A percentile compares a stretch with the other conserved stretches of the same genome.
These are phyloP conservation scores for Monochamus alternatus DNA, from an alignment of 2,888 invertebrate species.

Conservation along the genomic window DNA sequence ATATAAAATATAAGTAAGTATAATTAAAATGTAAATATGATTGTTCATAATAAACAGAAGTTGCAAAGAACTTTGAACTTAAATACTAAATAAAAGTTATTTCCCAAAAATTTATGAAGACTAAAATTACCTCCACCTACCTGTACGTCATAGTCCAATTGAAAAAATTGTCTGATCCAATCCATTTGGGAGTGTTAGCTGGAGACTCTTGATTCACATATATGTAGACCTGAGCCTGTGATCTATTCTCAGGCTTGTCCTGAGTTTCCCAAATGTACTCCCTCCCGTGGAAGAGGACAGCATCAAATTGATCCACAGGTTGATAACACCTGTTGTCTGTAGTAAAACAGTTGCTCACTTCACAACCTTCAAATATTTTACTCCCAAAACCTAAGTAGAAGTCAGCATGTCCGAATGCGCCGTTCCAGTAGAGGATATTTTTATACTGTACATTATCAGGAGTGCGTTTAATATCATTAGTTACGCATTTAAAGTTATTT, in stretches of 20 bases:
- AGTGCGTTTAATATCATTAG: neutral
- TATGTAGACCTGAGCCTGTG: constrained; percentile 71
- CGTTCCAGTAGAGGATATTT: constrained; percentile 58
- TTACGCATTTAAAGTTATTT: too few species aligned
- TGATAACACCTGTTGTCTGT: constrained; percentile 66
- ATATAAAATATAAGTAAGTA: too few species aligned
- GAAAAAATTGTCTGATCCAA: constrained; percentile 68
- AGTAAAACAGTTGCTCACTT: constrained; percentile 70
- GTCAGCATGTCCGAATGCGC: constrained; percentile 53
- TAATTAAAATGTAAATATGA: too few species aligned
- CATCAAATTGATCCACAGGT: constrained; percentile 71
- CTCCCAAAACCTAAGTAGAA: constrained; percentile 54
- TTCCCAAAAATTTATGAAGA: too few species aligned
- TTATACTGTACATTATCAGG: constrained; percentile 25
- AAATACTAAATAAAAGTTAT: too few species aligned
- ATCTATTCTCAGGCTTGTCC: constrained; percentile 67
- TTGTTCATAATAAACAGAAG: too few species aligned
- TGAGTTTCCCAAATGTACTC: constrained; percentile 54
- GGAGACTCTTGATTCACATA: constrained; percentile 72
- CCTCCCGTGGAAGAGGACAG: constrained; percentile 73
- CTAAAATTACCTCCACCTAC: constrained; percentile 1
- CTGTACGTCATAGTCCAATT: constrained; percentile 75
- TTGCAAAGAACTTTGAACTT: too few species aligned
- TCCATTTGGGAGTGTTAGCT: constrained; percentile 49
- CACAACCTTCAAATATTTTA: constrained; percentile 61